These are phyloP conservation scores for Bolborhynchus lineola DNA, from an alignment of 2,113 vertebrate genomes.

Conservation along the genomic window DNA sequence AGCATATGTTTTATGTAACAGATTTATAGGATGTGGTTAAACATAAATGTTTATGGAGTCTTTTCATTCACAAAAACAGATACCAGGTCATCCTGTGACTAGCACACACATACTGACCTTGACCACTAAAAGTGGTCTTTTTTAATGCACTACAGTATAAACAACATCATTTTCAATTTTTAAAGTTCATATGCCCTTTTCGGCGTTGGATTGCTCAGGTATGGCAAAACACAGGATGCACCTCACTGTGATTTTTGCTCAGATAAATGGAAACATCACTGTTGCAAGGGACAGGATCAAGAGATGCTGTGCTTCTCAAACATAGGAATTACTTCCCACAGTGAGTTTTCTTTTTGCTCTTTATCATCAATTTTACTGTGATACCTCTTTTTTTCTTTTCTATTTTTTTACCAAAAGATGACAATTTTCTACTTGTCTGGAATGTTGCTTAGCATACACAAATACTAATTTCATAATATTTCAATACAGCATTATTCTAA, in stretches of 20 bases:
- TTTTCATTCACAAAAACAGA: not conserved
- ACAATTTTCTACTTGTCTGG: not conserved
- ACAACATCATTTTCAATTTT: not conserved
- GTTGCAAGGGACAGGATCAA: not conserved
- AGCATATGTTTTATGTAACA: not conserved
- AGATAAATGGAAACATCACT: not conserved
- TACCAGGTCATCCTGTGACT: not conserved
- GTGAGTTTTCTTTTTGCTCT: not conserved
- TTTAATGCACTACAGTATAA: not conserved
- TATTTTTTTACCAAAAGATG: not conserved
- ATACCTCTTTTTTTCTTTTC: not conserved
- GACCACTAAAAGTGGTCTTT: not conserved
- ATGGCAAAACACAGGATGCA: not conserved
- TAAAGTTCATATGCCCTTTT: not conserved
- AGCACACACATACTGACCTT: not conserved
- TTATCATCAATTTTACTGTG: not conserved
- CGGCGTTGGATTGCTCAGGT: not conserved
- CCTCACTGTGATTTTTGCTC: not conserved
- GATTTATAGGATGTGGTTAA: not conserved
- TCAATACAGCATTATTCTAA: not conserved
- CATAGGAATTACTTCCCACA: not conserved
- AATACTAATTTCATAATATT: not conserved
- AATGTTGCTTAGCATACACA: not conserved
- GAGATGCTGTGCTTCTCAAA: not conserved
- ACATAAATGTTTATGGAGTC: not conserved